These are phyloP conservation scores for Argyresthia albistria DNA, from an alignment of 2,888 invertebrate genomes.

Conservation along the genomic window DNA sequence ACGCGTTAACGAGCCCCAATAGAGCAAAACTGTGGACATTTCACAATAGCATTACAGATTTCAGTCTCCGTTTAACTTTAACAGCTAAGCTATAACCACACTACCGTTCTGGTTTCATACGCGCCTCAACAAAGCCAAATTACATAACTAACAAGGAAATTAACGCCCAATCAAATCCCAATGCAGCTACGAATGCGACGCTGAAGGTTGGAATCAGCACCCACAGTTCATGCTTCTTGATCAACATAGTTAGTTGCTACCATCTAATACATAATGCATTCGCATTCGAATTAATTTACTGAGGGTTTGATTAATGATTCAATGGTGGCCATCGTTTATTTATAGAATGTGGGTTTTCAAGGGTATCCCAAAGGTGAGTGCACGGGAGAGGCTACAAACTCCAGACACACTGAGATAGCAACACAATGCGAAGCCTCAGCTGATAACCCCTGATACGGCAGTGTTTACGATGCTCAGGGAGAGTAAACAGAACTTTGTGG, in stretches of 20 bases:
- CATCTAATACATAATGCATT: too few species aligned
- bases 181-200: background rate
- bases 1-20: slow-evolving; percentile 18
- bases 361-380: too few species aligned
- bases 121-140: slow-evolving; percentile 1
- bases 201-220: background rate
- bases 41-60: slow-evolving; percentile 19
- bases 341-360: too few species aligned
- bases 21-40: slow-evolving; percentile 23
- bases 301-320: too few species aligned
- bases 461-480: background rate
- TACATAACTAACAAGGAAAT: slow-evolving; percentile 4
- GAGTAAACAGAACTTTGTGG: background rate
- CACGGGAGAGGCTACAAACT: too few species aligned
- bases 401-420: too few species aligned
- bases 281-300: too few species aligned
- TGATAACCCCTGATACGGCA: slow-evolving; percentile 1
- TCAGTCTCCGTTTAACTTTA: background rate
- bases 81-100: slow-evolving; percentile 9
- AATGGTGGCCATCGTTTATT: too few species aligned
- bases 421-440: too few species aligned
- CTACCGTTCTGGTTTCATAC: background rate
- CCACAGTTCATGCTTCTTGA: background rate
- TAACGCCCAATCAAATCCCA: background rate
- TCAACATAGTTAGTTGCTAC: too few species aligned